phyloP scores from a whole-genome alignment of 2,113 vertebrate species.

The Bubo bubo region DNA sequence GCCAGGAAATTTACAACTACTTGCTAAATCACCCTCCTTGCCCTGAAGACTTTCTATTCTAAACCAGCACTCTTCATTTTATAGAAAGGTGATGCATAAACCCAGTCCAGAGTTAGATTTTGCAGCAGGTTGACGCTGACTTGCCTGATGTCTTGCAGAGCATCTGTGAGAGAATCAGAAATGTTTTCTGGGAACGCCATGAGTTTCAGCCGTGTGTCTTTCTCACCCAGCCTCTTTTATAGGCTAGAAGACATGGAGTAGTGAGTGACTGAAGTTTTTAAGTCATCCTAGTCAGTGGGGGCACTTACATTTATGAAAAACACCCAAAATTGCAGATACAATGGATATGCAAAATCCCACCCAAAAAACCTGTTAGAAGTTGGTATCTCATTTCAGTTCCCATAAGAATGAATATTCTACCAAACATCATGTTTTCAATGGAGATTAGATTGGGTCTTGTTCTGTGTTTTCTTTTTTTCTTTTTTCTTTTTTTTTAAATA shows the following conservation, averaged over 20 bases:
- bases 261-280: not conserved
- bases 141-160: not conserved
- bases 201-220: not conserved
- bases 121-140: not conserved
- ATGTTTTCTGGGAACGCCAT: not conserved
- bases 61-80: not conserved
- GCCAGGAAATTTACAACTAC: not conserved
- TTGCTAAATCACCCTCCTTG: not conserved
- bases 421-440: not conserved
- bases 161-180: not conserved
- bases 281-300: not conserved
- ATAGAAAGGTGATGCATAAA: not conserved
- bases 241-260: not conserved
- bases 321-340: not conserved
- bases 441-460: not conserved
- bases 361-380: not conserved
- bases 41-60: conserved; percentile 22
- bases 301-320: not conserved
- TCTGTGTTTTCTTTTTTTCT: not conserved
- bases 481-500: not conserved
- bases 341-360: not conserved
- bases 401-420: not conserved
- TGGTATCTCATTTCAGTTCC: not conserved
- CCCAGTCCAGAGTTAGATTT: not conserved
- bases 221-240: not conserved